phyloP scores from a whole-genome alignment of 2,113 vertebrate genomes.

The Hypocryptadius cinnamomeus region DNA sequence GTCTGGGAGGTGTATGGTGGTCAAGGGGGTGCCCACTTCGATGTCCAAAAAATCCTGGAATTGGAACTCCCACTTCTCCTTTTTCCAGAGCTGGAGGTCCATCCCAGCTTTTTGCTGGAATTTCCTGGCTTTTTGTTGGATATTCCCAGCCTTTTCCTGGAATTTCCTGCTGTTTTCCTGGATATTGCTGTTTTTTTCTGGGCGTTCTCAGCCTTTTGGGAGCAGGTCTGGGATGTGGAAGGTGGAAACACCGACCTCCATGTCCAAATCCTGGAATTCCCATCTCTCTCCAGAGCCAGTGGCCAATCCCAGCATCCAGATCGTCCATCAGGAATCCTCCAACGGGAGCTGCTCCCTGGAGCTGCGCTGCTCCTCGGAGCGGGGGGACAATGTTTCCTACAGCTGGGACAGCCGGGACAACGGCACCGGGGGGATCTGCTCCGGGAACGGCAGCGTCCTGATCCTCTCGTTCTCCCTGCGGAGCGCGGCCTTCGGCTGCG shows the following conservation, averaged over 20 bases:
- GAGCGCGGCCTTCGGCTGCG: fast-evolving
- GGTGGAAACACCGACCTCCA: fast-evolving
- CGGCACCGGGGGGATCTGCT: neutral
- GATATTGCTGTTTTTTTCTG: neutral
- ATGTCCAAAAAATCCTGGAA: neutral
- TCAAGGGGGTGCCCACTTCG: neutral
- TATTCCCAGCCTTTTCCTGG: neutral
- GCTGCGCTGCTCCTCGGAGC: neutral
- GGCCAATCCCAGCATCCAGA: neutral
- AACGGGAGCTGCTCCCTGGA: neutral
- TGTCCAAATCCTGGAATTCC: too few relatives aligned
- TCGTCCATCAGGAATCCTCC: neutral
- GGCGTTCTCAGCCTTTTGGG: neutral
- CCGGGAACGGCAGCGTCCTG: neutral
- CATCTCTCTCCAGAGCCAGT: neutral
- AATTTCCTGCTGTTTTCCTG: neutral
- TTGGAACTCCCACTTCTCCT: neutral
- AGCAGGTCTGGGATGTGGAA: neutral
- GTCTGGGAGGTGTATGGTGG: fast-evolving
- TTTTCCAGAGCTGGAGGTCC: neutral
- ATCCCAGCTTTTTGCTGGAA: neutral
- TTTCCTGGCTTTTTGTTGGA: fast-evolving
- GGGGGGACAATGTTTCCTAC: neutral
- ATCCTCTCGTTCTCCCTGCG: neutral
- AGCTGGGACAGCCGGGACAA: neutral